Base-by-base conservation (phyloP, 2,797 vertebrate species). In the Chiroxiphia lanceolata region DNA sequence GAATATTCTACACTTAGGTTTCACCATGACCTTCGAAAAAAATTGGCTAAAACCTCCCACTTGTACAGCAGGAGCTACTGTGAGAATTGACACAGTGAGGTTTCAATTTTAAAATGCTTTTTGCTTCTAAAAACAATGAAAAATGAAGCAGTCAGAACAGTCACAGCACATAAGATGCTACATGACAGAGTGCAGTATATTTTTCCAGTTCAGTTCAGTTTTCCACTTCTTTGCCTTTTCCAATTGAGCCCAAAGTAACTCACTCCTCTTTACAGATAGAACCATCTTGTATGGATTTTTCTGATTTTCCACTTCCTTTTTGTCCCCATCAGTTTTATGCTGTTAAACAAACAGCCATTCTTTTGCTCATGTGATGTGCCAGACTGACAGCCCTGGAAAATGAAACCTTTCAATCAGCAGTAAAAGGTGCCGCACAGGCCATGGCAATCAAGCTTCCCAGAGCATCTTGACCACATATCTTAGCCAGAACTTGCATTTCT, bases 181-280 rank as follows among this genome's bases (percentile, higher is more conserved):
- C 38, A 78, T 80, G 74, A 95, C 85, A 65, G 70, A 75, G 45
- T 74, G 77, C 90, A 95, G 74, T 82, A 85, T 74, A 75, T 83
- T 97, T 86, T 96, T 95, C 96, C 96, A 97, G 95, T 96, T 98
- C 96, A 97, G 95, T 93, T 97, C 96, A 97, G 96, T 97, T 98
- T 96, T 98, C 95, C 90, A 96, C 92, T 96, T 91, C 83, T 97
- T 96, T 97, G 96, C 93, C 96, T 97, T 97, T 97, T 95, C 88
- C 89, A 95, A 72, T 88, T 83, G 79, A 97, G 87, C 70, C 86
- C 89, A 85, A 96, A 83, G 53, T 71, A 95, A 96, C 64, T 33
- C 86, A 75, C 80, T 90, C 83, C 81, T 88, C 95, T 89, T 97
- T 89, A 72, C 69, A 88, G 79, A 93, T 50, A 87, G 80, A 89